Evolutionary conservation across 2,888 invertebrate genomes (phyloP).

Genomic region (Auanema sp.): DNA sequence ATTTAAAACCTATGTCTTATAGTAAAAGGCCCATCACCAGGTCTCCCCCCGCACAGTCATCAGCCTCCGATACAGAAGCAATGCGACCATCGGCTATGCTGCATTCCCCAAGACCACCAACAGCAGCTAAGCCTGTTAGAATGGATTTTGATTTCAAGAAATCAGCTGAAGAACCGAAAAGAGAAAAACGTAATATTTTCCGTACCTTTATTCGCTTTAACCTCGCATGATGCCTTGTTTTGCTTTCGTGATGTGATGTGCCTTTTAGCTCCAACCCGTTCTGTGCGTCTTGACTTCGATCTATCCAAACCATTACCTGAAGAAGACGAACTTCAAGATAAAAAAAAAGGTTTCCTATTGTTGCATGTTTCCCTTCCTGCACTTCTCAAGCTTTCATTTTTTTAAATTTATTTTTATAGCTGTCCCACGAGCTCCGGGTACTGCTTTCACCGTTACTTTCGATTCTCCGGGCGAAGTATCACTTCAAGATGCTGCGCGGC

Average conservation of each 20-base stretch:
- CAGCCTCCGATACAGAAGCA: slow-evolving; percentile 22
- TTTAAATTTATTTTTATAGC: slow-evolving; percentile 7
- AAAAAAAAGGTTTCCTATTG: slow-evolving; percentile 13
- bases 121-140: slow-evolving; percentile 32
- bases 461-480: slow-evolving; percentile 30
- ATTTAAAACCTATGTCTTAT: not conserved
- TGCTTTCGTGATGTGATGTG: no score
- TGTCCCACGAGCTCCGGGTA: slow-evolving; percentile 20
- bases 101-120: slow-evolving; percentile 4
- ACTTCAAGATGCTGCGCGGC: slow-evolving; percentile 42
- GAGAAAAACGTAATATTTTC: slow-evolving; percentile 15
- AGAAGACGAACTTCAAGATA: slow-evolving; percentile 19
- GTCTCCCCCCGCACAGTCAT: not conserved
- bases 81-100: not conserved
- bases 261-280: slow-evolving; percentile 17
- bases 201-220: not conserved
- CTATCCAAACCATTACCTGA: slow-evolving; percentile 22
- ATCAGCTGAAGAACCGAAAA: slow-evolving; percentile 7
- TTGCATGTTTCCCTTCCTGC: not conserved
- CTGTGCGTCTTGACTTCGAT: slow-evolving; percentile 25
- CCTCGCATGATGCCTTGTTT: not conserved
- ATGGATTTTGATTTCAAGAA: slow-evolving; percentile 46
- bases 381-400: not conserved
- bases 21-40: slow-evolving; percentile 2
- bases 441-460: slow-evolving; percentile 42